Percentiles rank a stretch among this genome's conserved stretches.
phyloP scores from a whole-genome alignment of 2,797 vertebrate genomes.

The Falco novaeseelandiae region DNA sequence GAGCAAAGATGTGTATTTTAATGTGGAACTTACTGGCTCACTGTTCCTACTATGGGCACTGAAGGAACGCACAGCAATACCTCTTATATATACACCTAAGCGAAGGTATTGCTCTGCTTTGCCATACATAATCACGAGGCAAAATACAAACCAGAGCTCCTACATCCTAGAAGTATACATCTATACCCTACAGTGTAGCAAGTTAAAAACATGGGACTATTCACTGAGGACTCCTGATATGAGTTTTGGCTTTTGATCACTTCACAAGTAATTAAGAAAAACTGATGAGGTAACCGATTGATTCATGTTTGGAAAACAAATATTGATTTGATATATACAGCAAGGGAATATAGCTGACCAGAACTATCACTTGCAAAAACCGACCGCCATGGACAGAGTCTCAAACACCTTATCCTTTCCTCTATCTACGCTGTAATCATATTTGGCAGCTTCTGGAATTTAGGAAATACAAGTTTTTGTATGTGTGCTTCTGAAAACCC shows the following conservation, averaged over 20 bases:
- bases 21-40: neutral
- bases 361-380: neutral
- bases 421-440: neutral
- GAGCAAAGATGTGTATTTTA: neutral
- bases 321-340: neutral
- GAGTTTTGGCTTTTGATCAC: neutral
- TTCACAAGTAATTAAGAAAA: neutral
- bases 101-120: neutral
- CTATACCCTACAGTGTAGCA: neutral
- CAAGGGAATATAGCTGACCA: neutral
- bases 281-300: neutral
- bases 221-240: neutral
- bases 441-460: neutral
- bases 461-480: neutral
- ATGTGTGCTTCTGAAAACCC: neutral
- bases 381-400: neutral
- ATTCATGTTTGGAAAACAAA: neutral
- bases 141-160: neutral
- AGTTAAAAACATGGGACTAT: neutral
- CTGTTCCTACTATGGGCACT: neutral
- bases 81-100: neutral
- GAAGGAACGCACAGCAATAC: neutral
- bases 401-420: neutral
- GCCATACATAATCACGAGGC: neutral
- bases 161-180: neutral